Conservation (phyloP, 1,140 invertebrate genomes). For the Drosophila truncata region DNA sequence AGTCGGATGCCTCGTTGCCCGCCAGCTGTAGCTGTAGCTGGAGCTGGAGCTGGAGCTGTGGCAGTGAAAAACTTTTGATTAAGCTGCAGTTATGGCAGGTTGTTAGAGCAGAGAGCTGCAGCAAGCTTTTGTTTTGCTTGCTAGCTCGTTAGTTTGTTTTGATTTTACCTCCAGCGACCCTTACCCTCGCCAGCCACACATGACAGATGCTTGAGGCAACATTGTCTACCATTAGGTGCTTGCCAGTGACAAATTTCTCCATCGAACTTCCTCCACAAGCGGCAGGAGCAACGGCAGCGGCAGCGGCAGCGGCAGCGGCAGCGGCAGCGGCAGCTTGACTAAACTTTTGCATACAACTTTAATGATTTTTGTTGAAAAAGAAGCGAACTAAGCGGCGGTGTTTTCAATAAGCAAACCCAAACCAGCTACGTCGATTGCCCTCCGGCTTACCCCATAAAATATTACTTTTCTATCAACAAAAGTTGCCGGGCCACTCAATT, state of each 20-base stretch:
- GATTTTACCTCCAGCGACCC: slow-evolving; percentile 46
- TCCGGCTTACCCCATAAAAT: slow-evolving; percentile 56
- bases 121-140: slow-evolving; percentile 81
- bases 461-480: slow-evolving; percentile 80
- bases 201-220: slow-evolving; percentile 56
- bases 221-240: slow-evolving; percentile 62
- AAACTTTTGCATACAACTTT: slow-evolving; percentile 77
- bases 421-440: slow-evolving; percentile 13
- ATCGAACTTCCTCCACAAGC: slow-evolving; percentile 25
- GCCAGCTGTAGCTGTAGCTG: slow-evolving; percentile 32
- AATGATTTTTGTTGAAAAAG: slow-evolving; percentile 75
- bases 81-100: slow-evolving; percentile 84
- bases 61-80: slow-evolving; percentile 82
- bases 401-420: slow-evolving; percentile 72
- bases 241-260: slow-evolving; percentile 75
- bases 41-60: slow-evolving; percentile 34
- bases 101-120: slow-evolving; percentile 57
- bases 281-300: slow-evolving; percentile 14
- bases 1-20: slow-evolving; percentile 48
- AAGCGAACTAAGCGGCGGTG: slow-evolving; percentile 40
- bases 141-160: slow-evolving; percentile 81
- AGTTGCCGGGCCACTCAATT: slow-evolving; percentile 67
- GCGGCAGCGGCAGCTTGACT: slow-evolving; percentile 15
- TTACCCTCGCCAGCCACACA: slow-evolving; percentile 4
- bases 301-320: slow-evolving; percentile 6